Conservation (phyloP, 2,888 invertebrate genomes). For the Ophion slaviceki region DNA sequence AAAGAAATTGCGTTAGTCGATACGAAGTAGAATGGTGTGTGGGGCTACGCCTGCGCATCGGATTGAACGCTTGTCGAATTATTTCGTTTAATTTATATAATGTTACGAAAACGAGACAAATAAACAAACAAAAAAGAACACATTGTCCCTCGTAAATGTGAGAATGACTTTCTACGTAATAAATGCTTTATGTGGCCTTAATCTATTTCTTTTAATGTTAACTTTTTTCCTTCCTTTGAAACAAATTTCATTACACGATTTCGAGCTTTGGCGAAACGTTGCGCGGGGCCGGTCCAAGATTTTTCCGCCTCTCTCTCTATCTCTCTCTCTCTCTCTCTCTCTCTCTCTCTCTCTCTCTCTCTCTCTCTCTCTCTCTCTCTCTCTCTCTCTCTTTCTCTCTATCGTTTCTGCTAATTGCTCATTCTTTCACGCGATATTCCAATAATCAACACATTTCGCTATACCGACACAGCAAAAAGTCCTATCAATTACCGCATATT, state of each 20-base stretch:
- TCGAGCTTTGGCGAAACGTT: constrained; percentile 48
- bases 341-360: constrained; percentile 8
- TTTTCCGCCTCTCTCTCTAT: constrained; percentile 7
- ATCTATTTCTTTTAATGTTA: constrained; percentile 1
- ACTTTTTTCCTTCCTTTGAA: constrained; percentile 43
- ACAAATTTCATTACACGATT: constrained; percentile 29
- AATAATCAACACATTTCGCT: constrained; percentile 33
- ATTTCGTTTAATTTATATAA: constrained; percentile 50
- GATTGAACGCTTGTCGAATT: constrained; percentile 68
- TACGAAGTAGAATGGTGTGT: constrained; percentile 42
- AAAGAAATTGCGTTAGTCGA: constrained; percentile 44
- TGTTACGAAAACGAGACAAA: constrained; percentile 15
- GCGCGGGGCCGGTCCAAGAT: constrained; percentile 15
- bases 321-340: neutral
- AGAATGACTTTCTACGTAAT: constrained; percentile 67
- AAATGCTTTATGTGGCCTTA: constrained; percentile 58
- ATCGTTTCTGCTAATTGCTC: neutral
- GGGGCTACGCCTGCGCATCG: constrained; percentile 52
- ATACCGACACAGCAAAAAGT: constrained; percentile 22
- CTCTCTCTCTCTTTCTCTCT: neutral
- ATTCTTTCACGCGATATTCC: constrained; percentile 15
- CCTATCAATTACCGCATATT: constrained; percentile 34
- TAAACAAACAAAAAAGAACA: constrained; percentile 56
- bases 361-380: neutral
- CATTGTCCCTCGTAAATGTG: constrained; percentile 64